Evolutionary conservation across 1,140 invertebrate species (phyloP).

Genomic region (Magallana ariakensis): DNA sequence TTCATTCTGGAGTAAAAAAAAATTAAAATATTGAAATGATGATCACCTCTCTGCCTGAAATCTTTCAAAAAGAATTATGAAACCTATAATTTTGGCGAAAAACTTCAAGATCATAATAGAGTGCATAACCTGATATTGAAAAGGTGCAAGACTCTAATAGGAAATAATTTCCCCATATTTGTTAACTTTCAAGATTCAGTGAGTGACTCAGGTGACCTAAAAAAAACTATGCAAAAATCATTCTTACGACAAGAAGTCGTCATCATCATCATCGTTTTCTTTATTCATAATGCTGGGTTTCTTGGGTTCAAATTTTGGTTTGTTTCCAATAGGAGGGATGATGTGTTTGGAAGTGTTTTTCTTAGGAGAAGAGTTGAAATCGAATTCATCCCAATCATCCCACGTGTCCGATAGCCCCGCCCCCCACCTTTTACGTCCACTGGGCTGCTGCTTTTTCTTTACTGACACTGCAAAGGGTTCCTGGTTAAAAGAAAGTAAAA

Average conservation of each 20-base stretch:
- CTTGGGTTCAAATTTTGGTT: constrained; percentile 34
- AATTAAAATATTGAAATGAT: too few relatives aligned
- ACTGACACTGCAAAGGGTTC: constrained; percentile 66
- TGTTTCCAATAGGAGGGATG: constrained; percentile 30
- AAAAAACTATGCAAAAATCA: constrained; percentile 8
- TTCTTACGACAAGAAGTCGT: constrained; percentile 72
- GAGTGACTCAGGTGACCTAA: too few relatives aligned
- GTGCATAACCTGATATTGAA: too few relatives aligned
- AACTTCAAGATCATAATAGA: too few relatives aligned
- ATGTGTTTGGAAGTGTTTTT: constrained; percentile 62
- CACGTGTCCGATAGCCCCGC: constrained; percentile 70
- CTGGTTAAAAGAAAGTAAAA: constrained; percentile 47
- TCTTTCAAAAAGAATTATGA: too few relatives aligned
- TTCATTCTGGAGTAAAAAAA: too few relatives aligned
- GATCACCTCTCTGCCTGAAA: too few relatives aligned
- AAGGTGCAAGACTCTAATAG: too few relatives aligned
- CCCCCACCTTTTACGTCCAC: constrained; percentile 69
- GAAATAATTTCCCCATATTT: too few relatives aligned
- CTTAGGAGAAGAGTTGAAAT: constrained; percentile 65
- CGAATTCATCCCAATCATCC: constrained; percentile 77
- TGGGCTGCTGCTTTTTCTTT: constrained; percentile 62
- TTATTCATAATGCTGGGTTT: constrained; percentile 3
- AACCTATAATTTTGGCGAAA: too few relatives aligned
- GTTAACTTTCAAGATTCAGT: too few relatives aligned
- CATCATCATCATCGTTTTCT: constrained; percentile 70